These are phyloP conservation scores for Drosophila tristis DNA, from an alignment of 1,140 invertebrate species.

Conservation along the genomic window DNA sequence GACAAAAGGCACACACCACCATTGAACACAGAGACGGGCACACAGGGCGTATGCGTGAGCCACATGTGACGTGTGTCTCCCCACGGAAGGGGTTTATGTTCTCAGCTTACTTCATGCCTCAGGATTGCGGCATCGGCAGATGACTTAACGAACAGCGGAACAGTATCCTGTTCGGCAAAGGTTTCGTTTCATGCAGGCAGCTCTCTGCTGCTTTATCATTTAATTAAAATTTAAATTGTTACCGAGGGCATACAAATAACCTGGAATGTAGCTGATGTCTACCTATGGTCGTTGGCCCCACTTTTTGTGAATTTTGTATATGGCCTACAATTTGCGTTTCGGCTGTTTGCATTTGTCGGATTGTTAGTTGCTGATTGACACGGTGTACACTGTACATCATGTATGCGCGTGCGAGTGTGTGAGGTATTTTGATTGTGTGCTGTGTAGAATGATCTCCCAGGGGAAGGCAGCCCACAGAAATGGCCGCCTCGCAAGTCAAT, in stretches of 20 bases:
- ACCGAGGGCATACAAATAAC: conserved; percentile 13
- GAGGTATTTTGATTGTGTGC: conserved; percentile 41
- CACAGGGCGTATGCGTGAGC: conserved; percentile 53
- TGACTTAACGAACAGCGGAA: conserved; percentile 18
- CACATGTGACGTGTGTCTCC: conserved; percentile 49
- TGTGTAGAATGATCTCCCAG: conserved; percentile 10
- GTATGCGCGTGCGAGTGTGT: background rate
- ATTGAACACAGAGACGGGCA: background rate
- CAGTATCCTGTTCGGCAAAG: conserved; percentile 22
- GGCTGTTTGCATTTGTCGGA: conserved; percentile 71
- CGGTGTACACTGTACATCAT: background rate
- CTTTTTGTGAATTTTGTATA: conserved; percentile 37
- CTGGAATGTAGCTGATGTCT: background rate
- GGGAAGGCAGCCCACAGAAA: conserved; percentile 24
- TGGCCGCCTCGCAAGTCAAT: conserved; percentile 49
- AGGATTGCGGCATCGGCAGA: conserved; percentile 1
- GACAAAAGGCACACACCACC: conserved; percentile 23
- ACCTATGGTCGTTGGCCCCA: conserved; percentile 1
- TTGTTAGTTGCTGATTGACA: conserved; percentile 71
- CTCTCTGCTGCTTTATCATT: conserved; percentile 65
- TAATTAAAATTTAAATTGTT: conserved; percentile 68
- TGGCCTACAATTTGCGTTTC: conserved; percentile 49
- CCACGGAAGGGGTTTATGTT: conserved; percentile 41
- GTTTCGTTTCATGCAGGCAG: conserved; percentile 42
- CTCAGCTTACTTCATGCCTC: conserved; percentile 43